Conservation (phyloP, 2,888 invertebrate genomes). For the Drosophila tanythrix region DNA sequence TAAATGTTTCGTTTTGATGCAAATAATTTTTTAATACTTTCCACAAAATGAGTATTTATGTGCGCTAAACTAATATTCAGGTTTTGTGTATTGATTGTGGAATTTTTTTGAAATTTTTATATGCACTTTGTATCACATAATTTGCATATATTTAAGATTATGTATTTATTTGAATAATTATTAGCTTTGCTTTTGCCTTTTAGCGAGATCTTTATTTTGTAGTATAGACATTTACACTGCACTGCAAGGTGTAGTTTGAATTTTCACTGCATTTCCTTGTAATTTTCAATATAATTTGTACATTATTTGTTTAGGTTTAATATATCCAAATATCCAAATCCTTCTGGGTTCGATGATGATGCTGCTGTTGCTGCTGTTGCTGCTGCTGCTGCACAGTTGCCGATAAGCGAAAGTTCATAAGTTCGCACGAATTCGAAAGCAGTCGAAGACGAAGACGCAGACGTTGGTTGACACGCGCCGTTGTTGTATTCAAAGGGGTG, state of each 20-base stretch:
- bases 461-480: slow-evolving; percentile 70
- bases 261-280: slow-evolving; percentile 32
- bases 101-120: slow-evolving; percentile 17
- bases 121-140: slow-evolving; percentile 39
- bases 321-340: slow-evolving; percentile 36
- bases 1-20: slow-evolving; percentile 21
- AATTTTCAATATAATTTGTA: slow-evolving; percentile 19
- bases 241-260: slow-evolving; percentile 26
- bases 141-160: slow-evolving; percentile 27
- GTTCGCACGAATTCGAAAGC: slow-evolving; percentile 76
- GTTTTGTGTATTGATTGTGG: slow-evolving; percentile 24
- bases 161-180: not conserved
- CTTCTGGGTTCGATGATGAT: slow-evolving; percentile 21
- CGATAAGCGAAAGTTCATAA: slow-evolving; percentile 74
- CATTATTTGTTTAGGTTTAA: slow-evolving; percentile 4
- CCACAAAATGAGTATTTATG: slow-evolving; percentile 19
- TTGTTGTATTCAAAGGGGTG: slow-evolving; percentile 25
- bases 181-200: not conserved
- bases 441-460: slow-evolving; percentile 64
- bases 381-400: slow-evolving; percentile 18
- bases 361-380: slow-evolving; percentile 1
- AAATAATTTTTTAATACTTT: slow-evolving; percentile 13
- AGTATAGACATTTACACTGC: slow-evolving; percentile 23
- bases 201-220: slow-evolving; percentile 1
- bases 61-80: slow-evolving; percentile 37